phyloP scores from a whole-genome alignment of 2,888 invertebrate species.

The Candidula unifasciata region DNA sequence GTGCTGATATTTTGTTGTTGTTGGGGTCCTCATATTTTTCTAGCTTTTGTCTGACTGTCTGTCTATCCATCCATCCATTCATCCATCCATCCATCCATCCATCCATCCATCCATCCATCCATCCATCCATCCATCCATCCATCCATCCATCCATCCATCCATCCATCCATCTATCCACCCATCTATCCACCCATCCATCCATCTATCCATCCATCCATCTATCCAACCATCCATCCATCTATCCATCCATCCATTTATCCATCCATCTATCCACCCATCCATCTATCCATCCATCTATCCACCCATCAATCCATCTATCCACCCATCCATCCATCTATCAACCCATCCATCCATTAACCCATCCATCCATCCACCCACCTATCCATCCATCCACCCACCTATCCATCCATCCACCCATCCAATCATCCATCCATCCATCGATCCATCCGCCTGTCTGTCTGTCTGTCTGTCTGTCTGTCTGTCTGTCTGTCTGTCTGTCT shows the following conservation, averaged over 20 bases:
- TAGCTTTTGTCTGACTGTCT: too few relatives aligned
- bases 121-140: conserved; percentile 6
- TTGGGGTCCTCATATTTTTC: too few relatives aligned
- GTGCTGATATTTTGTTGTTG: too few relatives aligned
- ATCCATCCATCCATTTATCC: too few relatives aligned
- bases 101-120: background rate
- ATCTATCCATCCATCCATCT: too few relatives aligned
- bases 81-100: background rate
- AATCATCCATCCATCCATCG: too few relatives aligned
- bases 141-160: conserved; percentile 26
- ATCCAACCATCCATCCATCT: too few relatives aligned
- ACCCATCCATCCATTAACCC: background rate
- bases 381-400: conserved; percentile 20
- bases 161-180: background rate
- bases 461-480: conserved; percentile 12
- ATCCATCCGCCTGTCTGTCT: conserved; percentile 17
- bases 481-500: conserved; percentile 16
- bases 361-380: conserved; percentile 3
- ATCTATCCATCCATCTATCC: too few relatives aligned
- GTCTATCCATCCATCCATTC: background rate
- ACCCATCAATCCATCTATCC: background rate
- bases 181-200: too few relatives aligned
- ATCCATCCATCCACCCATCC: background rate
- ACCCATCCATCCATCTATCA: background rate
- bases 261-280: too few relatives aligned